A percentile compares a stretch with the other conserved stretches of the same genome.
Conservation (phyloP, 2,113 vertebrate genomes). For the Sceloporus tristichus region DNA sequence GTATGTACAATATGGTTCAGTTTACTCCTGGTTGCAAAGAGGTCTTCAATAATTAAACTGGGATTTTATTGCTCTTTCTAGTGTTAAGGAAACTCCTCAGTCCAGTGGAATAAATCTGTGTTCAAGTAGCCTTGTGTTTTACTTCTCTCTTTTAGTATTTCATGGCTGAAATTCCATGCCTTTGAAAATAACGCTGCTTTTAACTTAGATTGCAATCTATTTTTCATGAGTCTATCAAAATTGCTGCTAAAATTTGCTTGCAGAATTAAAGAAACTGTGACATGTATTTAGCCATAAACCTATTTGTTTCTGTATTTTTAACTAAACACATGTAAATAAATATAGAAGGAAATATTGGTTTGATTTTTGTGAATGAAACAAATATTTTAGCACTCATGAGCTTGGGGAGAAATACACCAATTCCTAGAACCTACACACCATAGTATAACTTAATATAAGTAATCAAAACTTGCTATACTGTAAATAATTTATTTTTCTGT, state of each 20-base stretch:
- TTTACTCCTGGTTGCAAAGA: constrained; percentile 17
- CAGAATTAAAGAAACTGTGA: constrained; percentile 23
- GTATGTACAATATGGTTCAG: neutral
- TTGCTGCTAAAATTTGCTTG: constrained; percentile 7
- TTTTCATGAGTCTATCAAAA: constrained; percentile 37
- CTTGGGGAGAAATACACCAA: constrained; percentile 22
- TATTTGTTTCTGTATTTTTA: constrained; percentile 53
- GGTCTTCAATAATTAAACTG: constrained; percentile 40
- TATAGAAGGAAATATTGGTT: constrained; percentile 32
- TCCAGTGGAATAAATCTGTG: constrained; percentile 21
- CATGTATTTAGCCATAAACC: constrained; percentile 9
- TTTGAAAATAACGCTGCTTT: constrained; percentile 24
- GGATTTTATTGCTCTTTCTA: constrained; percentile 19
- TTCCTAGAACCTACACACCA: constrained; percentile 6
- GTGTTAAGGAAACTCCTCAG: rapidly evolving
- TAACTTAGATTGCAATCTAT: constrained; percentile 20
- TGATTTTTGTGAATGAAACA: constrained; percentile 45
- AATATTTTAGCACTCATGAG: neutral
- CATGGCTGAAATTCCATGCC: constrained; percentile 33
- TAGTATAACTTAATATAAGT: neutral
- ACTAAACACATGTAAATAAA: constrained; percentile 31
- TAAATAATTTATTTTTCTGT: constrained; percentile 2
- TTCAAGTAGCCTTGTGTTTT: neutral
- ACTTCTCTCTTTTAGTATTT: constrained; percentile 28
- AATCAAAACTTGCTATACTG: constrained; percentile 22